phyloP scores from a whole-genome alignment of 2,888 invertebrate species.

The Microdon myrmicae region DNA sequence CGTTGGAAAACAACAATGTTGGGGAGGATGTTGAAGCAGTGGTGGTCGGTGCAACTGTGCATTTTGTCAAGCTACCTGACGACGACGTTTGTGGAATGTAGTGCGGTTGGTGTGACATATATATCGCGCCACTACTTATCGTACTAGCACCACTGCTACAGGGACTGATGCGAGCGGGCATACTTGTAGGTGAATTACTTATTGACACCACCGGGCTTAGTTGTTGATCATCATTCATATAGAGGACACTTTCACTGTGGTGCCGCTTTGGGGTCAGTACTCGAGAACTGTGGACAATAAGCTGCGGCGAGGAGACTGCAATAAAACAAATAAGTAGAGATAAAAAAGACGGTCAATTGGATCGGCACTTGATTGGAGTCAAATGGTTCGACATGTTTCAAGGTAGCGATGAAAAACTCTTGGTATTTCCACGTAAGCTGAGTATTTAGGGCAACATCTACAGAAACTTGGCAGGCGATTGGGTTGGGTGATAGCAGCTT shows the following conservation, averaged over 20 bases:
- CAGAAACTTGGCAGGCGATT: not conserved
- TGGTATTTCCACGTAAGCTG: too few species aligned
- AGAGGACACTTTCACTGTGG: slow-evolving; percentile 80
- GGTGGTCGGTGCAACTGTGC: slow-evolving; percentile 32
- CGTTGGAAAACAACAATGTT: slow-evolving; percentile 33
- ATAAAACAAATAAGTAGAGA: slow-evolving; percentile 36
- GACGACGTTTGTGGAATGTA: slow-evolving; percentile 30
- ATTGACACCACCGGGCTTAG: slow-evolving; percentile 43
- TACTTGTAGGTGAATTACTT: slow-evolving; percentile 38
- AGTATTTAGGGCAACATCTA: slow-evolving; percentile 6
- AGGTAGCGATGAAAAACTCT: slow-evolving; percentile 9
- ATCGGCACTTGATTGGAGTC: slow-evolving; percentile 11
- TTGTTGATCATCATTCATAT: slow-evolving; percentile 70
- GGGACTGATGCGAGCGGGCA: slow-evolving; percentile 33
- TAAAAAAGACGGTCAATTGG: slow-evolving; percentile 25
- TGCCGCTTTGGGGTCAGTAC: slow-evolving; percentile 82
- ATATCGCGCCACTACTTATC: slow-evolving; percentile 39
- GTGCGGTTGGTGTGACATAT: slow-evolving; percentile 39
- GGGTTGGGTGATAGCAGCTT: not conserved
- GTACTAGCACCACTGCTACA: slow-evolving; percentile 42
- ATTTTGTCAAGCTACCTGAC: slow-evolving; percentile 32
- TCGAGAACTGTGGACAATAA: slow-evolving; percentile 80
- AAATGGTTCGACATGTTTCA: slow-evolving; percentile 25
- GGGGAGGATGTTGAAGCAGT: slow-evolving; percentile 27
- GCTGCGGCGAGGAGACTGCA: slow-evolving; percentile 69